A percentile compares a stretch with the other conserved stretches of the same genome.
phyloP scores from a whole-genome alignment of 2,113 vertebrate species.

The Corythornis madagascariensis region DNA sequence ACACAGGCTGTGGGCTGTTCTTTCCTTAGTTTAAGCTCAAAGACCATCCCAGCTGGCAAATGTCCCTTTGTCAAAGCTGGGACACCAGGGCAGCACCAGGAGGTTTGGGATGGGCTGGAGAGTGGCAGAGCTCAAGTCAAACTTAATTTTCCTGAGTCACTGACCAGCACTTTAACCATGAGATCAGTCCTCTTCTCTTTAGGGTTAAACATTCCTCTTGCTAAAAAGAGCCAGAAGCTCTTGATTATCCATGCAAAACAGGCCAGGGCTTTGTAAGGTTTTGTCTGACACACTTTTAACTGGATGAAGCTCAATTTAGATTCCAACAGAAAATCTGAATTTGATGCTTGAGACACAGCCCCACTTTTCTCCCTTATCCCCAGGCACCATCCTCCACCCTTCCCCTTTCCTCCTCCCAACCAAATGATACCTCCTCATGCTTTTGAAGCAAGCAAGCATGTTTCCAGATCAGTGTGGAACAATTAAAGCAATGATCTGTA shows the following conservation, averaged over 20 bases:
- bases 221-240: conserved; percentile 24
- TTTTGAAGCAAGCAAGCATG: neutral
- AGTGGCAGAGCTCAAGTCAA: neutral
- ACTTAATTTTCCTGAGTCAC: neutral
- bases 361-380: conserved; percentile 21
- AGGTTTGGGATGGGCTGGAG: neutral
- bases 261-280: conserved; percentile 26
- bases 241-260: conserved; percentile 57
- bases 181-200: neutral
- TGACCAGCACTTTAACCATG: neutral
- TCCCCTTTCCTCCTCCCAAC: neutral
- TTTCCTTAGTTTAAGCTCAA: neutral
- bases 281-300: conserved; percentile 39
- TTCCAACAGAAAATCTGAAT: conserved; percentile 23
- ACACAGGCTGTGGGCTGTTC: neutral
- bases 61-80: neutral
- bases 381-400: neutral
- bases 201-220: neutral
- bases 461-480: conserved; percentile 52
- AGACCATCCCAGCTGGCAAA: neutral
- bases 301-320: conserved; percentile 27
- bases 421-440: neutral
- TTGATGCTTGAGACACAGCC: neutral
- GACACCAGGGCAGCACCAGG: neutral
- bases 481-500: conserved; percentile 45